Conservation (phyloP, 92 coral and sea anemone genomes). For the Hydrozoanthus gracilis region DNA sequence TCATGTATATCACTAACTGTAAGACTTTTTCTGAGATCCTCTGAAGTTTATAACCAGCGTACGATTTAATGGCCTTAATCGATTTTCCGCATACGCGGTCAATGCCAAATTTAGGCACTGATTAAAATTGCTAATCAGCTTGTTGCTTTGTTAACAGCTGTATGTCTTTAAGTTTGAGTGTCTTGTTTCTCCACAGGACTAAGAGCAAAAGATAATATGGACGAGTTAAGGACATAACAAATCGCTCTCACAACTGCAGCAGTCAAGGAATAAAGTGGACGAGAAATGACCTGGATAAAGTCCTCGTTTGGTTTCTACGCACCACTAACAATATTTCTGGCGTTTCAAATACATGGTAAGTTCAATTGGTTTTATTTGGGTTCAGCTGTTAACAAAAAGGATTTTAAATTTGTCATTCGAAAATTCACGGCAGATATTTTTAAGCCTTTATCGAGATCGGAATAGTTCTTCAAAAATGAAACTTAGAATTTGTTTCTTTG, state of each 20-base stretch:
- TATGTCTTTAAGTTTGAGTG: neutral
- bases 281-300: neutral
- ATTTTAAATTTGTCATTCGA: neutral
- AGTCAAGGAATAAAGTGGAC: neutral
- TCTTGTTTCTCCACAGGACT: constrained; percentile 2
- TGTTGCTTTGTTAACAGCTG: neutral
- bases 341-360: constrained; percentile 4
- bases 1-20: no score
- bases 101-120: no score
- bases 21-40: no score
- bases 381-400: neutral
- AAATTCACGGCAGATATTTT: neutral
- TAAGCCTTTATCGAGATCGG: no score
- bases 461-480: no score
- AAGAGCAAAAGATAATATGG: neutral
- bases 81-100: no score
- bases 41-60: no score
- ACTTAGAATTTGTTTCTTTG: no score
- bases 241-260: neutral
- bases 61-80: no score
- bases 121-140: neutral
- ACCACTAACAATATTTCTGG: neutral
- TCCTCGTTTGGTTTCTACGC: neutral
- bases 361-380: neutral
- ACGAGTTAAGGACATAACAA: neutral